Base-by-base conservation (phyloP, 1,140 invertebrate genomes). In the Drosophila mayri region DNA sequence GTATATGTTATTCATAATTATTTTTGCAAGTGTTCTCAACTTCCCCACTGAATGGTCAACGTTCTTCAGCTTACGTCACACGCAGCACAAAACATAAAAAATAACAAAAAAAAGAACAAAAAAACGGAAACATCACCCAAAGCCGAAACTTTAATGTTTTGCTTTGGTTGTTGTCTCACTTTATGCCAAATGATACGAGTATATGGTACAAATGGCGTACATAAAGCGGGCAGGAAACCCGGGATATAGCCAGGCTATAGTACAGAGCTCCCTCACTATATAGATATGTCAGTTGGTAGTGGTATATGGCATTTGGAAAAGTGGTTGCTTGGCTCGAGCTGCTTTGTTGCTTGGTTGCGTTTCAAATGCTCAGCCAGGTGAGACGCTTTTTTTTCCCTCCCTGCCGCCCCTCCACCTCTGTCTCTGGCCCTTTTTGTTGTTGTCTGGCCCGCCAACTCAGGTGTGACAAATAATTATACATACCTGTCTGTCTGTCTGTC, bases 401-500 rank as follows among this genome's bases (percentile, higher is more conserved):
- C n/a, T 38, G 25, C 58, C 22, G 46, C 59, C 59, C 30, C 20
- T 20, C n/a, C 16, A 32, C 3, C 55, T 25, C 25, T 25, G 47
- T 44, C 10, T 44, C n/a, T 41, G 30, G 41, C 40, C 41, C 59
- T 41, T 40, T 44, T 49, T 74, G 52, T 50, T 71, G 70, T 66
- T 76, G 75, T 79, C 83, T 82, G 82, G 64, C 52, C 61, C 63
- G 87, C 79, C 72, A 87, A 90, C 86, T 91, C 86, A 90, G 86
- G 86, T 90, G 86, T 90, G 86, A 90, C 86, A 90, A 90, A 90
- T 90, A 91, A 90, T 90, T 90, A 90, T 85, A 86, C 87, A 81
- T 86, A 86, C 49, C 75, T 86, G 75, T 76, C 82, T 52, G 46
- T 49, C 75, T 86, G 70, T 75, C 82, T 52, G 46, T 49, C 47